Base-by-base conservation (phyloP, 2,797 vertebrate species). In the Hapalemur alaotrensis region DNA sequence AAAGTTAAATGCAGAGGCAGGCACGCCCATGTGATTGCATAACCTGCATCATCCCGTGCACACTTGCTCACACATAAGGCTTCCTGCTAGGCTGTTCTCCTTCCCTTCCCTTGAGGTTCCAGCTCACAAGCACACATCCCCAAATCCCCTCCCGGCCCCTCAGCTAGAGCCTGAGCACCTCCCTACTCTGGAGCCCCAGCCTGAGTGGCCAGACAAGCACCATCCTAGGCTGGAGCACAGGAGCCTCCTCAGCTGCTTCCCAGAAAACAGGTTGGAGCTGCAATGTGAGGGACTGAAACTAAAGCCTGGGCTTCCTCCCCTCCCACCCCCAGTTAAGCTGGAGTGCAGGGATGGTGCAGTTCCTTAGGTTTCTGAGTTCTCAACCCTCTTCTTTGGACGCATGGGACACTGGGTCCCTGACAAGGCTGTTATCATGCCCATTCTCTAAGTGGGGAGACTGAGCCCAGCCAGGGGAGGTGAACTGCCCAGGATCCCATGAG, bases 231-330 rank as follows among this genome's bases (percentile, higher is more conserved):
- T n/a, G 12, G 7, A 50, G 57, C 9, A n/a, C 84, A n/a, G 54
- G 70, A 46, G 85, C 41, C 54, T 17, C 28, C 48, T 95, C 50
- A 57, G 8, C 89, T 86, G 54, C 41, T 69, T 95, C 59, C 50
- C 73, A 52, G 61, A 59, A 70, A 90, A 67, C 57, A 73, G 87
- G 54, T 48, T 57, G 2, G 30, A 88, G 50, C 67, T 70, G 32
- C 78, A 57, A 25, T 0, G 1, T 32, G 54, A 86, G 43, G 78
- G 38, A 70, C 0, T 94, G 70, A 63, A 81, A 70, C 20, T 32
- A 43, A 73, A 92, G 76, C 59, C 43, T 18, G 10, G 28, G 35
- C 52, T 90, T 90, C 32, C 41, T 35, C 30, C 50, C 15, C 2
- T 52, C n/a, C 13, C 5, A 22, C 32, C 59, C 48, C 1, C 0